Conservation (phyloP, 30 jellyfish, hydroid and myxozoan species). For the Pseudorhiza aurosa region DNA sequence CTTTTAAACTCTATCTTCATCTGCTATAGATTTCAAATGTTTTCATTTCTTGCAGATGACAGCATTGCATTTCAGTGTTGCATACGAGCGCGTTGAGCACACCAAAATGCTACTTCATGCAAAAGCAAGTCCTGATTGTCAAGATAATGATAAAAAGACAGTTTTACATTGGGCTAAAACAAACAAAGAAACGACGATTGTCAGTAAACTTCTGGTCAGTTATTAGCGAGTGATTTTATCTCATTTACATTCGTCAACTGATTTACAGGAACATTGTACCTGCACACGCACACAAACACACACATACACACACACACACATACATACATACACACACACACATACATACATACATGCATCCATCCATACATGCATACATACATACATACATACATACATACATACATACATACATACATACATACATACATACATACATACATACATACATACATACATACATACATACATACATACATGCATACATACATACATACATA, state of each 20-base stretch:
- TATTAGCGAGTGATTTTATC: not conserved
- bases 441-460: too few relatives aligned
- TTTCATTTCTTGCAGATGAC: constrained; percentile 67
- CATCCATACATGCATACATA: too few relatives aligned
- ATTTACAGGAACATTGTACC: too few relatives aligned
- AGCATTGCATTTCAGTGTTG: constrained; percentile 89
- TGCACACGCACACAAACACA: too few relatives aligned
- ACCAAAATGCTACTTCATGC: constrained; percentile 84
- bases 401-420: too few relatives aligned
- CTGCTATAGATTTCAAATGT: not conserved
- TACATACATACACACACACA: too few relatives aligned
- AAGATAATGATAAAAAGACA: constrained; percentile 83
- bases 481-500: too few relatives aligned
- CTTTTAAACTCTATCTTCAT: not conserved
- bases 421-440: too few relatives aligned
- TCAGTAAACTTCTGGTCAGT: constrained; percentile 69
- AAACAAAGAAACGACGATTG: constrained; percentile 79
- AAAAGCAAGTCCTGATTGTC: constrained; percentile 81
- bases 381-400: too few relatives aligned
- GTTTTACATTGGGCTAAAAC: constrained; percentile 92
- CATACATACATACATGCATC: too few relatives aligned
- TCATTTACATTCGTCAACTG: not conserved
- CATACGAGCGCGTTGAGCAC: constrained; percentile 92
- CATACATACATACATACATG: too few relatives aligned
- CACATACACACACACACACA: too few relatives aligned